Base-by-base conservation (phyloP, 2,888 invertebrate genomes). In the Diarsia rubi region DNA sequence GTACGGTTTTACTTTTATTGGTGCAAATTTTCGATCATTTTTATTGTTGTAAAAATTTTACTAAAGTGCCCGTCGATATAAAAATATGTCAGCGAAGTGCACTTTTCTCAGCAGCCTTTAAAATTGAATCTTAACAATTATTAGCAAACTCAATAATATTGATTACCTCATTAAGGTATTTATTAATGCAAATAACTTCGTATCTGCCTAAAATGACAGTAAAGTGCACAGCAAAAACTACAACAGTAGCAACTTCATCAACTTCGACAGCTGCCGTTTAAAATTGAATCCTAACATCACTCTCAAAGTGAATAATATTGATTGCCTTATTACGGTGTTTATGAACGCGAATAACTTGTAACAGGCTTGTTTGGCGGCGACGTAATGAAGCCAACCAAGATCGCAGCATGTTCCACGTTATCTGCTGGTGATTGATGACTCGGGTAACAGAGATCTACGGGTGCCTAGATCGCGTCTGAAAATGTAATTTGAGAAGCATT, bases 381-480 rank as follows among this genome's bases (percentile, higher is more conserved):
- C 68, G 59, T 66, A 57, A 77, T 73, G 42, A 70, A 78, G 78
- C 65, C 49, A 62, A 70, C 78, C 64, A 65, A 49, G 60, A 70
- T 78, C 64, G 57, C 60, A 47, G 54, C 65, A 68, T 69, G 70
- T 81, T 78, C 63, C 60, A 70, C 60, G 73, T 68, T 82, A 78
- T 79, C 85, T 84, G 82, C 37, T 21, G 44, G 77, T 82, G 84
- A 84, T 84, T 84, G 82, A 84, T 84, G 77, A 45, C 4, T 47
- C 44, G 54, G 27, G 19, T 37, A 16, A 62, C 62, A n/a, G 3
- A 4, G 79, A 77, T 45, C 49, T 69, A 54, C 2, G n/a, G 19
- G 0, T 6, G 0, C 52, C 82, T 84, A 57, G 82, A 84, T 65
- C 42, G 68, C 8, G 42, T 24, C 49, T 8, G 0, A 9, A 0